These are phyloP conservation scores for Brachionus asplanchnoidis DNA, from an alignment of 1,140 invertebrate genomes.

Conservation along the genomic window DNA sequence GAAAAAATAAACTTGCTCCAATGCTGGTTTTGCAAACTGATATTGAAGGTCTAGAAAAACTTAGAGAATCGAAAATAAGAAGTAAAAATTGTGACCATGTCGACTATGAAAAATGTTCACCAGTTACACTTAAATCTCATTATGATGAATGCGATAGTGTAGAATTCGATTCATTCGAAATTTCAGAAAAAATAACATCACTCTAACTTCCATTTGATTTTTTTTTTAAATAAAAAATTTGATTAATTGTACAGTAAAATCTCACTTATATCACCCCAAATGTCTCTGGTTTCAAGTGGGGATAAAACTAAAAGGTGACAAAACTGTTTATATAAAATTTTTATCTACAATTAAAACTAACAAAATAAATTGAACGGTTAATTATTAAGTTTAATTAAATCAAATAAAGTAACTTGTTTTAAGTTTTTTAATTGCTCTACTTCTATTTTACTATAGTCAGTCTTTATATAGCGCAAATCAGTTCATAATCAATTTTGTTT, in stretches of 20 bases:
- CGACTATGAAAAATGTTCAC: neutral
- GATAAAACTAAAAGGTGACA: no score
- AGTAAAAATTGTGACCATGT: neutral
- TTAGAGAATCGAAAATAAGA: neutral
- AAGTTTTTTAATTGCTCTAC: no score
- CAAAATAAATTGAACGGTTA: no score
- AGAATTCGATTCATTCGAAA: neutral
- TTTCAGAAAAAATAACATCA: constrained; percentile 6
- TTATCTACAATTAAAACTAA: no score
- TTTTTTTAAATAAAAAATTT: neutral
- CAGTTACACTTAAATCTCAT: neutral
- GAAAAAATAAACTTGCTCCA: neutral
- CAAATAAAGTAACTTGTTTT: no score
- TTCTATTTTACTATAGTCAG: no score
- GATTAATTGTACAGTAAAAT: neutral
- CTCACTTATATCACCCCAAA: no score
- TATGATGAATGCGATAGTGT: neutral
- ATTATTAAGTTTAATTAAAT: no score
- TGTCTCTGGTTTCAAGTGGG: no score
- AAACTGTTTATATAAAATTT: no score
- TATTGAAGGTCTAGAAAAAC: neutral
- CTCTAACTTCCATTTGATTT: neutral
- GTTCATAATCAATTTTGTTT: no score
- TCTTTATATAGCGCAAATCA: no score
- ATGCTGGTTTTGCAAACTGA: neutral